Evolutionary conservation across 2,888 invertebrate species (phyloP), one percentile per base, ranked within the genome.

Genomic region (Ormyrus rosae): DNA sequence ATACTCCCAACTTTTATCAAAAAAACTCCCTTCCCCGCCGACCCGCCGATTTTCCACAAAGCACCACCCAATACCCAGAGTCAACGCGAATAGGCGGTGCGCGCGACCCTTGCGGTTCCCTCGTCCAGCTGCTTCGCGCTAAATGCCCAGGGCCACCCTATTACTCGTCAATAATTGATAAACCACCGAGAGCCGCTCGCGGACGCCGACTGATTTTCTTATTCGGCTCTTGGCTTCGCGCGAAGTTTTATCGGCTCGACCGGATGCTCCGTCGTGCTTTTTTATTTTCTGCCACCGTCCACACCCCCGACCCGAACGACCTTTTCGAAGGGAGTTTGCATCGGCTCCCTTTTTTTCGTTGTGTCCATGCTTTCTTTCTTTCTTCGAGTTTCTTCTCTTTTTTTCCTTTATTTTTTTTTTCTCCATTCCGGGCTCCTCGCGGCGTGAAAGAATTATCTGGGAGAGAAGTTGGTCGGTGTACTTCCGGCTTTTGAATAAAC

Each of bases 81-180:
- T 11, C 34, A 8, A 11, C 61, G 34, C 46, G 19, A 65, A 13
- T 51, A 13, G 67, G 13, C n/a, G 11, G 9, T 13, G 19, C 51
- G 10, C 9, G 50, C 50, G 50, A n/a, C 6, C 13, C 6, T 11
- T 65, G 6, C n/a, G 45, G 13, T n/a, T 64, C 11, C 34, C 7
- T 48, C 48, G 8, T 46, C 11, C 48, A 5, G 53, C 85, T 84
- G 84, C 84, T 86, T 85, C 83, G 85, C 89, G 86, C 89, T 90
- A 89, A 90, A 90, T 89, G 88, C 87, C 87, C 88, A 86, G 85
- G 82, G 86, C 86, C 87, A 86, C 88, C 87, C 87, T 85, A 87
- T 86, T 85, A 85, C 88, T 87, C 89, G 34, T 90, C 89, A 90
- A 90, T 90, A 89, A 90, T 90, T 89, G 88, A 90, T 90, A 89